Base-by-base conservation (phyloP, 2,113 vertebrate species). In the Eclectus roratus region DNA sequence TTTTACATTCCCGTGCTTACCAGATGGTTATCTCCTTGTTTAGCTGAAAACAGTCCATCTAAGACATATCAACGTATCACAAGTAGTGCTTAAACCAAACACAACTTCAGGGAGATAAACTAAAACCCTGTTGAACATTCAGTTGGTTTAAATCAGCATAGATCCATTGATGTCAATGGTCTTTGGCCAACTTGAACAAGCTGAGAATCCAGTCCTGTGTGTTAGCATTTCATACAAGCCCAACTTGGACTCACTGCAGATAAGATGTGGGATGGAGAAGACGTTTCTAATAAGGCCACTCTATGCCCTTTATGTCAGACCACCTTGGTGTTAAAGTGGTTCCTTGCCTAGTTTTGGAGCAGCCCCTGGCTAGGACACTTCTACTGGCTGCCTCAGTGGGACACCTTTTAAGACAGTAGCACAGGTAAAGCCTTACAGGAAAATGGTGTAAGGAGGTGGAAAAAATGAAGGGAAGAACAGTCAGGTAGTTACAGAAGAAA, bases 331-430 rank as follows among this genome's bases (percentile, higher is more conserved):
- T 11, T 41, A 29, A 37, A 72, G 33, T 33, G 66, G 13, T 5
- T 74, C 23, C 33, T 84, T 74, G 21, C 7, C 46, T 49, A 33
- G 19, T 44, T 64, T 47, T 39, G 28, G 15, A 83, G 10, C 33
- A 89, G 66, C 7, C 17, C 14, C 24, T 81, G 39, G 13, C 18
- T 79, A 31, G 7, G 7, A 5, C 41, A 14, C 16, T 20, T 56
- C 16, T 3, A 2, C 5, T 76, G 44, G 29, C 47, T 80, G 41
- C 33, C 35, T 50, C 60, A 63, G 7, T 7, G 31, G 0, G 0
- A 24, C 24, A 76, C 33, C n/a, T 91, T 84, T 77, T 21, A 35
- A 37, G 44, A 25, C 17, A 61, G 56, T 19, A 37, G 18, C 24
- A 49, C 19, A 66, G 47, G 29, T 44, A 52, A 21, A 71, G 7